Percentiles rank a stretch among this genome's conserved stretches.
phyloP scores from a whole-genome alignment of 2,797 vertebrate genomes.

The Falco columbarius region DNA sequence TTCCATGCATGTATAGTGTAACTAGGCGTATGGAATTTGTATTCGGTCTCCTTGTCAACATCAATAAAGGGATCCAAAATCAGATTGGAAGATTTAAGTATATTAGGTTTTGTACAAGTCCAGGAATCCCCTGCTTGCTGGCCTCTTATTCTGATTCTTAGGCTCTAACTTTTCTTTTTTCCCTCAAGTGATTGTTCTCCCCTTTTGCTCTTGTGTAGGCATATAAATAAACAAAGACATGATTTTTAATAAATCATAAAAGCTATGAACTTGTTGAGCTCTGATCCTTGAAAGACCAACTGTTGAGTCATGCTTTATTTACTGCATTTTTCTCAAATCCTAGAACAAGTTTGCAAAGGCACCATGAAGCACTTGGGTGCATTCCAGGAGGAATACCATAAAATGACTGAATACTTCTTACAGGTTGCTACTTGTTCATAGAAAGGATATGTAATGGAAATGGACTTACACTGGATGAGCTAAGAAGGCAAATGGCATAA shows the following conservation, averaged over 20 bases:
- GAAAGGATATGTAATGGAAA: neutral
- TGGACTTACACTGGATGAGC: neutral
- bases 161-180: neutral
- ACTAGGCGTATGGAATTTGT: neutral
- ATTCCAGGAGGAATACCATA: neutral
- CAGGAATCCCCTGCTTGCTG: neutral
- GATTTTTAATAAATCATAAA: neutral
- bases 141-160: neutral
- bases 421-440: neutral
- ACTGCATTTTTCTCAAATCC: neutral
- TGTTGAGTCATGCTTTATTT: neutral
- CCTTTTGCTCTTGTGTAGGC: neutral
- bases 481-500: neutral
- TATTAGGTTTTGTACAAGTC: neutral
- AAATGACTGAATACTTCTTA: neutral
- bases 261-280: neutral
- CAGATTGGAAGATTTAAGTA: neutral
- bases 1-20: neutral
- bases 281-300: neutral
- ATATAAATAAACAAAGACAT: neutral
- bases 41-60: neutral
- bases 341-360: neutral
- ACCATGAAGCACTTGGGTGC: neutral
- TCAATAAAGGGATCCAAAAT: neutral
- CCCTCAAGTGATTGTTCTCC: neutral